Conservation (phyloP, 2,888 invertebrate genomes). For the Diadegma fenestrale region DNA sequence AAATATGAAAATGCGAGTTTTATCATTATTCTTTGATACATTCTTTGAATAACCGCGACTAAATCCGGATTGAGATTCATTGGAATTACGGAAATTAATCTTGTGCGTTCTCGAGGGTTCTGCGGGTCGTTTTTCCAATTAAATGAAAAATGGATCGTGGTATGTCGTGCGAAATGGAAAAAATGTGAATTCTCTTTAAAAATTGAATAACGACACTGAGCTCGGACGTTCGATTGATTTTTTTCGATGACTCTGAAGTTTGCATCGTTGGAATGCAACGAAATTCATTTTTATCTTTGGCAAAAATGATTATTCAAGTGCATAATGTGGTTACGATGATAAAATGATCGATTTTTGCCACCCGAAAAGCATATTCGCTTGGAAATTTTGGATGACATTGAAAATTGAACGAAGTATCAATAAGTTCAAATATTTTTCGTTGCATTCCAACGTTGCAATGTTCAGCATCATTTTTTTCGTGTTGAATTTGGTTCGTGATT, state of each 20-base stretch:
- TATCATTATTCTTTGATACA: neutral
- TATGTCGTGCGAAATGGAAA: neutral
- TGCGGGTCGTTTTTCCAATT: neutral
- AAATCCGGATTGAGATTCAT: neutral
- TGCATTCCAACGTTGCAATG: too few relatives aligned
- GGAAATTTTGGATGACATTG: too few relatives aligned
- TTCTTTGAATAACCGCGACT: neutral
- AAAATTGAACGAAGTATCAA: too few relatives aligned
- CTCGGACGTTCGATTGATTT: neutral
- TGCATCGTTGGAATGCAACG: too few relatives aligned
- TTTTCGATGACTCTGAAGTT: too few relatives aligned
- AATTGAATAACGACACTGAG: neutral
- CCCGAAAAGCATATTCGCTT: too few relatives aligned
- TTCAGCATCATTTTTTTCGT: too few relatives aligned
- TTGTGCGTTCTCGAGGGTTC: neutral
- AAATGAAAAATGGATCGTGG: neutral
- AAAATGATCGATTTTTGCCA: too few relatives aligned
- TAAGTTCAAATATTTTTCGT: too few relatives aligned
- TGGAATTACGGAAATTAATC: neutral
- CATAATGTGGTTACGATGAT: too few relatives aligned
- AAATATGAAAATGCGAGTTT: neutral
- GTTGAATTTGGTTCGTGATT: constrained; percentile 6
- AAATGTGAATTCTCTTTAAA: neutral
- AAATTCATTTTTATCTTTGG: too few relatives aligned
- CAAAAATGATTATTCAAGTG: too few relatives aligned